Base-by-base conservation (phyloP, 1,140 invertebrate genomes). In the Eulimnadia texana region DNA sequence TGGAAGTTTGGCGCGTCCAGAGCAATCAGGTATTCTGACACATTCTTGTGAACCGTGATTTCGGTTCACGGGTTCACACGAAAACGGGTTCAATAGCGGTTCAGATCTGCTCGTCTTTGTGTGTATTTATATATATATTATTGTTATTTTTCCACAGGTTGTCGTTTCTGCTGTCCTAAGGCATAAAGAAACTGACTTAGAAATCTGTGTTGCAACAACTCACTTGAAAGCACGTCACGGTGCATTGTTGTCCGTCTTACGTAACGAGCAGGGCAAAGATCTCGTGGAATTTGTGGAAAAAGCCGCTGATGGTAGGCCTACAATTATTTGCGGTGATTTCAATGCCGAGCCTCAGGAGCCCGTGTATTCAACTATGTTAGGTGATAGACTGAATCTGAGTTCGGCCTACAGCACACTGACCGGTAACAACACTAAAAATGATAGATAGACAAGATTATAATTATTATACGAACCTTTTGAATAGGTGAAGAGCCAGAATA, bases 171-270 rank as follows among this genome's bases (percentile, higher is more conserved):
- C 77, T 10, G 74, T 77, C 56, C 70, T 86, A 3, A 71, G 76
- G 51, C 65, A 82, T 22, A 73, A 73, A 59, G 70, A 72, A 20
- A 80, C 78, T 0, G 77, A 76, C 1, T 72, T 77, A 50, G 78
- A 82, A 67, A 71, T 89, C n/a, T 81, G 79, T 66, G 77, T 88
- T 0, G 80, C 79, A 2, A 86, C 83, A 1, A 88, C 86, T 1
- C 86, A 90, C 72, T 70, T 90, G 1, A 90, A 90, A 70, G 86
- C 86, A 0, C 77, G 83, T n/a, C 77, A 78, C 52, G 82, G 82
- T 13, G 80, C 83, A 0, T 68, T 86, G 0, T 69, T 86, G n/a
- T 76, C 82, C 1, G 82, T 82, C 11, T 69, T 87, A 24, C 74
- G 86, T 16, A 81, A 85, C 66, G 82, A 86, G 68, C 86, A 90